Percentiles rank a stretch among this genome's conserved stretches.
Evolutionary conservation across 2,113 vertebrate genomes (phyloP).

Genomic region (Phaetusa simplex): DNA sequence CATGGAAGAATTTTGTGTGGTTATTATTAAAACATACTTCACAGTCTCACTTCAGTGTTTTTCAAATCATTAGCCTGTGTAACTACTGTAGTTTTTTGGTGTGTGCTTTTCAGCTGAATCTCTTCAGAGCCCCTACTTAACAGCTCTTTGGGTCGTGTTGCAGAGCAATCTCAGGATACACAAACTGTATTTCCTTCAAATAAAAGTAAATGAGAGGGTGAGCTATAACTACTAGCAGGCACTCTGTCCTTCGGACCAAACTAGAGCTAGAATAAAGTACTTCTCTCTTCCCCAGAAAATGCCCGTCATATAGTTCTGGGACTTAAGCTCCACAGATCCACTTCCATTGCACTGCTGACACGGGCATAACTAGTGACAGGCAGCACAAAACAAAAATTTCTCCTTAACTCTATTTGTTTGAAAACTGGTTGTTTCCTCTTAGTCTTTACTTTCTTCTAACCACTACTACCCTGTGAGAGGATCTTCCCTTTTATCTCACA

Average conservation of each 20-base stretch:
- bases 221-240: neutral
- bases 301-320: fast-evolving
- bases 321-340: neutral
- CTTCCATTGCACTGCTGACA: neutral
- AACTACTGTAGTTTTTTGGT: neutral
- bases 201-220: neutral
- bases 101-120: neutral
- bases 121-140: neutral
- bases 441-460: neutral
- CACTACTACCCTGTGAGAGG: neutral
- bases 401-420: neutral
- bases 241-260: neutral
- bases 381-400: neutral
- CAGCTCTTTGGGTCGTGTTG: neutral
- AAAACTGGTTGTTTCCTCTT: neutral
- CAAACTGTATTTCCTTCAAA: neutral
- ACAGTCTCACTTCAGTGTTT: neutral
- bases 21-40: neutral
- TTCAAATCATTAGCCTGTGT: neutral
- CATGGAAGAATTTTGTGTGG: neutral
- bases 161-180: neutral
- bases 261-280: neutral
- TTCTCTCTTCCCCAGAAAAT: neutral
- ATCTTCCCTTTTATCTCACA: neutral
- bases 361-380: neutral